Evolutionary conservation across 2,113 vertebrate species (phyloP).

Genomic region (Solenodon paradoxus): DNA sequence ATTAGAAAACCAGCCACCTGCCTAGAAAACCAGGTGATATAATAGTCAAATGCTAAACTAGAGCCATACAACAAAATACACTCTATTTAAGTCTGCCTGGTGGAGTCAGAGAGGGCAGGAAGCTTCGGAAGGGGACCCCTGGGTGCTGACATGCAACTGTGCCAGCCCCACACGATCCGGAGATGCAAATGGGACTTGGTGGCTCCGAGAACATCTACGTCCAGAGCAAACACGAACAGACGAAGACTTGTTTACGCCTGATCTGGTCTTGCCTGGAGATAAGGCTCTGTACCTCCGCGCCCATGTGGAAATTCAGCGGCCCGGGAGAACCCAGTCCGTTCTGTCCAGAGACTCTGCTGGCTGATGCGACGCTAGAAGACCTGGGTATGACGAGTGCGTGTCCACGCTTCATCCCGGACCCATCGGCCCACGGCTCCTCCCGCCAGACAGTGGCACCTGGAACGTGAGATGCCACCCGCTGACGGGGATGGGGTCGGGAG

Average conservation of each 20-base stretch:
- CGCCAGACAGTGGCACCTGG: not conserved
- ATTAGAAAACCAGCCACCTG: not conserved
- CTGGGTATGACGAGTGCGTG: not conserved
- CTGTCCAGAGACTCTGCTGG: too few relatives aligned
- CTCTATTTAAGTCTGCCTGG: not conserved
- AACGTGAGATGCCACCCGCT: not conserved
- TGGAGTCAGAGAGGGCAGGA: not conserved
- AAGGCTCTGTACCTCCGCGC: not conserved
- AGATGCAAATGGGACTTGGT: not conserved
- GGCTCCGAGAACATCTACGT: not conserved
- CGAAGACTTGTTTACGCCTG: not conserved
- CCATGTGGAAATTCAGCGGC: not conserved
- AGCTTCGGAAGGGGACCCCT: not conserved
- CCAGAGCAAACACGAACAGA: not conserved
- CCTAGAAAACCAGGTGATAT: not conserved
- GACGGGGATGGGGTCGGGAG: not conserved
- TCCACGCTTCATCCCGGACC: not conserved
- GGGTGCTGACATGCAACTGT: not conserved
- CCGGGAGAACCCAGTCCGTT: not conserved
- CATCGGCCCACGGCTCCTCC: not conserved
- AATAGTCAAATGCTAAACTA: constrained; percentile 3
- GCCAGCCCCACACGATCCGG: not conserved
- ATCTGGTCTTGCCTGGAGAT: not conserved
- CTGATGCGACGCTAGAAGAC: too few relatives aligned
- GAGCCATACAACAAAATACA: not conserved